Conservation (phyloP, 2,113 vertebrate genomes). For the Corythornis madagascariensis region DNA sequence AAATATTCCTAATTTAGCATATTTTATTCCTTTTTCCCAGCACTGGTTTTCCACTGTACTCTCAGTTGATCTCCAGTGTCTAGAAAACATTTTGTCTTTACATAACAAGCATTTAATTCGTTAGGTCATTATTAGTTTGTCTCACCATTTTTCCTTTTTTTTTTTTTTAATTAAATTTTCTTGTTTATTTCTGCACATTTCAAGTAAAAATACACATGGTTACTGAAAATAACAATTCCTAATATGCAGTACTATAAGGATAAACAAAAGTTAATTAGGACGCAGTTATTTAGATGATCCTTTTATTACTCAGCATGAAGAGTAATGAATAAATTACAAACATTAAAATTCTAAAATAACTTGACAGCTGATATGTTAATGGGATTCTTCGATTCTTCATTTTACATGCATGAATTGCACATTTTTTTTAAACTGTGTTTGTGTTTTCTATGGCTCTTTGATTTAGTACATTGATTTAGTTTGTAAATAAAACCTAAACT, state of each 20-base stretch:
- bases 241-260: background rate
- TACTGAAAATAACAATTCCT: background rate
- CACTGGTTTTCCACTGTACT: background rate
- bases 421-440: background rate
- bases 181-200: background rate
- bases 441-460: background rate
- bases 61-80: background rate
- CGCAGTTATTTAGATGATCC: background rate
- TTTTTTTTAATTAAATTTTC: background rate
- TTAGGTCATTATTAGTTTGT: background rate
- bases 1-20: background rate
- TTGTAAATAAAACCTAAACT: conserved; percentile 1
- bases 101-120: background rate
- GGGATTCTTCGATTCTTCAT: background rate
- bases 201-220: background rate
- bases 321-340: conserved; percentile 28
- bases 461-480: background rate
- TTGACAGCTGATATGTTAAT: background rate
- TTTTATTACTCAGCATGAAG: conserved; percentile 18
- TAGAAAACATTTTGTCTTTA: background rate
- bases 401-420: background rate
- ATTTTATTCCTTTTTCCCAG: background rate
- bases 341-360: conserved; percentile 13
- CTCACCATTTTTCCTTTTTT: background rate
- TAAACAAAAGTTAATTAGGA: conserved; percentile 12